These are phyloP conservation scores for Drosophila bipectinata DNA, from an alignment of 1,140 invertebrate species.

Conservation along the genomic window DNA sequence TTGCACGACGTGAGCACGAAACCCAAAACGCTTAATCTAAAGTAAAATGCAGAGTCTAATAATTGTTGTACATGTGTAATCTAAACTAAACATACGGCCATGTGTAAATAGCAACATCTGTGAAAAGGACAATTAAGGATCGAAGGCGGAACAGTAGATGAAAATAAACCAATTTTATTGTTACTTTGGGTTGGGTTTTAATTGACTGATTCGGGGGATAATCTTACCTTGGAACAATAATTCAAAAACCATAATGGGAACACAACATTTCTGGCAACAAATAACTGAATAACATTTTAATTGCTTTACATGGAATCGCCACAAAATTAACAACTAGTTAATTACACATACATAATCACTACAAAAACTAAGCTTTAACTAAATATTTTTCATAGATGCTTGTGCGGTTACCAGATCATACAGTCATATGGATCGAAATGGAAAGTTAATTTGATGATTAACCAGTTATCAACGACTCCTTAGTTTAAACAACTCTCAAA, in stretches of 20 bases:
- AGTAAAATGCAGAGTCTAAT: constrained; percentile 11
- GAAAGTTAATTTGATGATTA: constrained; percentile 14
- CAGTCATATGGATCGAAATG: constrained; percentile 1
- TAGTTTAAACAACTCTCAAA: constrained; percentile 40
- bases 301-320: constrained; percentile 39
- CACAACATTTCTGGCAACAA: constrained; percentile 31
- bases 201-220: not conserved
- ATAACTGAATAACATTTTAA: constrained; percentile 56
- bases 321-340: constrained; percentile 43
- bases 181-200: constrained; percentile 8
- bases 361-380: constrained; percentile 38
- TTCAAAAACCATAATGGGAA: not conserved
- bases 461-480: constrained; percentile 35
- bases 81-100: constrained; percentile 19
- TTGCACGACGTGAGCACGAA: constrained; percentile 53
- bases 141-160: constrained; percentile 17
- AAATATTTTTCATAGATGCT: constrained; percentile 23
- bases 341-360: constrained; percentile 41
- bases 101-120: constrained; percentile 45
- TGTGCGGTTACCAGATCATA: constrained; percentile 26
- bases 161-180: constrained; percentile 47
- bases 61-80: constrained; percentile 42
- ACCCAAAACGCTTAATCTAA: constrained; percentile 32
- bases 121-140: constrained; percentile 39
- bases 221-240: not conserved